Percentiles rank a stretch among this genome's conserved stretches.
Evolutionary conservation across 2,888 invertebrate species (phyloP).

Genomic region (Vannuccia rotundouncinata): DNA sequence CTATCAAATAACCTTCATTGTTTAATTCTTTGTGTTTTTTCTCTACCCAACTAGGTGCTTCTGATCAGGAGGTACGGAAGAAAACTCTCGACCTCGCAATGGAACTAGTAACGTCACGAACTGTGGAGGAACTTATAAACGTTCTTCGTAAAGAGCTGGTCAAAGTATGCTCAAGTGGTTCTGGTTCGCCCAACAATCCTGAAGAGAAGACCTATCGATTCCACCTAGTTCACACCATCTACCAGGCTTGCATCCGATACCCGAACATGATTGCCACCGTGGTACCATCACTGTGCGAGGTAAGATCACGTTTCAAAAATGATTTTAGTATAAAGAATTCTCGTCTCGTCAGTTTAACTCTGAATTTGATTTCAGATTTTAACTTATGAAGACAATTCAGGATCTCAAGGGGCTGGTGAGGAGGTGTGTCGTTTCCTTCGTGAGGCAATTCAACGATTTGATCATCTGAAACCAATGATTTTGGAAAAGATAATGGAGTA

Average conservation of each 20-base stretch:
- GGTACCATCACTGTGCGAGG: constrained; percentile 68
- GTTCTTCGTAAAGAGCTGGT: constrained; percentile 38
- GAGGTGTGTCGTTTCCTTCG: constrained; percentile 90
- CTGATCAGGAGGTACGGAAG: constrained; percentile 85
- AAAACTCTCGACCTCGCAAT: constrained; percentile 76
- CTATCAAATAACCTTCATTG: neutral
- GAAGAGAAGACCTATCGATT: constrained; percentile 36
- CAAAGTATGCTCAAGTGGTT: constrained; percentile 27
- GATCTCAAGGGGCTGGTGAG: constrained; percentile 66
- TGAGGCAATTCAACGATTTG: constrained; percentile 89
- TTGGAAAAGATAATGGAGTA: constrained; percentile 69
- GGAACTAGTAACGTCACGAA: constrained; percentile 81
- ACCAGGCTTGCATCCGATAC: constrained; percentile 79
- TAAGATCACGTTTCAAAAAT: constrained; percentile 31
- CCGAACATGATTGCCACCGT: constrained; percentile 88
- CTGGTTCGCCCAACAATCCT: neutral
- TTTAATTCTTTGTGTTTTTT: too few relatives aligned
- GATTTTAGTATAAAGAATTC: constrained; percentile 28
- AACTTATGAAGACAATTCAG: neutral
- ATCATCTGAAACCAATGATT: constrained; percentile 71
- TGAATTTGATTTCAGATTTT: neutral
- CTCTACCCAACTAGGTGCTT: constrained; percentile 74
- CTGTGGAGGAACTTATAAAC: constrained; percentile 70
- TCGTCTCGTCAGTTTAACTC: too few relatives aligned
- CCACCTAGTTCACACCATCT: constrained; percentile 78